A percentile compares a stretch with the other conserved stretches of the same genome.
phyloP scores from a whole-genome alignment of 2,113 vertebrate species.

The Ceratotherium simum region DNA sequence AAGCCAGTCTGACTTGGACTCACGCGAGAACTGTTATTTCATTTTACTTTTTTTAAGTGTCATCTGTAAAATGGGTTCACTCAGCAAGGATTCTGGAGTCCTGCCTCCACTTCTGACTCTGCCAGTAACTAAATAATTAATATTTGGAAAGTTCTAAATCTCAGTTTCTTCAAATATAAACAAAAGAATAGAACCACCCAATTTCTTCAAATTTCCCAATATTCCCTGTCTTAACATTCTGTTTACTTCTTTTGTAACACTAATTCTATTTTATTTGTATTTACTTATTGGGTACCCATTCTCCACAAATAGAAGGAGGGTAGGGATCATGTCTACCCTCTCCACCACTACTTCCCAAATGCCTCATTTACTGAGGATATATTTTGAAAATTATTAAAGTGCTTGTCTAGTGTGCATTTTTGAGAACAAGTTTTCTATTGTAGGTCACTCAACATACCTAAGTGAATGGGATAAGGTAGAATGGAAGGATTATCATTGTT shows the following conservation, averaged over 20 bases:
- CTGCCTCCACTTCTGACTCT: background rate
- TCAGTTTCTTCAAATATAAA: background rate
- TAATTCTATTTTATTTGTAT: background rate
- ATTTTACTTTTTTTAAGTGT: background rate
- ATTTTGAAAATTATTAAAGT: slow-evolving; percentile 5
- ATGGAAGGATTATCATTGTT: background rate
- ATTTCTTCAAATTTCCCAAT: background rate
- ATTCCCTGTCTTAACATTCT: background rate
- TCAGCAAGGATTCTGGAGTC: background rate
- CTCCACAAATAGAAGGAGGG: background rate
- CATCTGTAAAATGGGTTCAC: background rate
- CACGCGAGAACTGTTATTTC: background rate
- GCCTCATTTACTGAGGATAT: background rate
- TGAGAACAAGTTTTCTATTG: background rate
- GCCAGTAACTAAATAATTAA: background rate
- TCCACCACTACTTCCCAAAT: background rate
- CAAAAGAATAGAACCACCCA: background rate
- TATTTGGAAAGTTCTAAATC: background rate
- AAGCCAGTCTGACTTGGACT: background rate
- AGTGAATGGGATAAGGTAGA: background rate
- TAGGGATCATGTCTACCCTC: background rate
- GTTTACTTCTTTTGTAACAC: background rate
- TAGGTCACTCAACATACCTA: background rate
- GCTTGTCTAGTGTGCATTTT: background rate
- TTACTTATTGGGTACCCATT: background rate